Base-by-base conservation (phyloP, 1,140 invertebrate species). In the Antheraea pernyi region DNA sequence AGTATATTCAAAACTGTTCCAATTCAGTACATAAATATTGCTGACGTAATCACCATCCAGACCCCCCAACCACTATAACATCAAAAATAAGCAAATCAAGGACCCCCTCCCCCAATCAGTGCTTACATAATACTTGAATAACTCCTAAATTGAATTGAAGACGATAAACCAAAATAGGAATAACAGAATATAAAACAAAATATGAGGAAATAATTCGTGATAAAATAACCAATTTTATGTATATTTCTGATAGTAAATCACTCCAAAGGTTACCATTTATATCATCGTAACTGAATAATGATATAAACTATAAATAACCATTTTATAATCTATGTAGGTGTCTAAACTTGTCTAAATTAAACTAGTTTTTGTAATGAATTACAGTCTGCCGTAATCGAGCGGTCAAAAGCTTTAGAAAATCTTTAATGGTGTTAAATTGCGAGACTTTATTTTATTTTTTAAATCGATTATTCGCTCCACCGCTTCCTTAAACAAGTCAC, bases 391-490 rank as follows among this genome's bases (percentile, higher is more conserved):
- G 46, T 36, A 71, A 73, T 72, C 60, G 19, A 68, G 18, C 58
- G 58, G 46, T 37, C 30, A 30, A 10, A 61, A 62, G 39, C 60
- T 36, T 42, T 66, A 46, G 36, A 62, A 68, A 69, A 75, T 74
- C 73, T 66, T 78, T 75, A 79, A 77, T 78, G 72, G 76, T 72
- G 80, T 75, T 77, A 81, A 81, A 77, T 77, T 81, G 74, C 75
- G 69, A 73, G 39, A 59, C 73, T 65, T 73, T 74, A 74, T 79
- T 84, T 79, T 75, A 77, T 78, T 76, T 64, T 30, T 75, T 46
- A 70, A 69, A 78, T 79, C 78, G 72, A 85, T 85, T 84, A 87
- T 72, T 75, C 81, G 83, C 75, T 82, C 75, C 74, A 74, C 72
- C 77, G 80, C 77, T 67, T 81, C 76, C 77, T 48, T 65, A 46